These are phyloP conservation scores for Pelecanoides urinatrix DNA, from an alignment of 2,113 vertebrate genomes.

Conservation along the genomic window DNA sequence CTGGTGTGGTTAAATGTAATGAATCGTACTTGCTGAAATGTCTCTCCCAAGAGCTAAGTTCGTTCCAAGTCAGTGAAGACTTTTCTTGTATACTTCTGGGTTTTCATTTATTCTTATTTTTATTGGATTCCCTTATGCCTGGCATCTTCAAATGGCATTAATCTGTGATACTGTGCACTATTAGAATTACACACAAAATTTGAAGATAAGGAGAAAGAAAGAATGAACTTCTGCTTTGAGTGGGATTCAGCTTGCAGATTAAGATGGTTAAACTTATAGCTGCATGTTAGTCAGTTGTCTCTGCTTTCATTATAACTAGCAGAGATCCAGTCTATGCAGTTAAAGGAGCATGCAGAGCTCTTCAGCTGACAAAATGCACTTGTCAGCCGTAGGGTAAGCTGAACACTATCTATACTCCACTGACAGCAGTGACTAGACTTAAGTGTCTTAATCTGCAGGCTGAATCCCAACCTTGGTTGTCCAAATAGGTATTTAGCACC, in stretches of 20 bases:
- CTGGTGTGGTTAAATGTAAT: neutral
- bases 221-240: neutral
- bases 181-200: neutral
- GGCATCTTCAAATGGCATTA: neutral
- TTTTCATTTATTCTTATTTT: neutral
- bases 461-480: neutral
- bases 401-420: neutral
- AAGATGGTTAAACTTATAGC: neutral
- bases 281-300: neutral
- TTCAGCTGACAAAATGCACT: conserved; percentile 6
- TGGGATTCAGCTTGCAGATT: neutral
- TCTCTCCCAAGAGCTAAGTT: neutral
- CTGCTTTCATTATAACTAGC: conserved; percentile 13
- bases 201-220: neutral
- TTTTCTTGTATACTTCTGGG: neutral
- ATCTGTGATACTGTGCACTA: neutral
- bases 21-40: neutral
- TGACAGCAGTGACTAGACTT: neutral
- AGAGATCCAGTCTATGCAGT: neutral
- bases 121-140: neutral
- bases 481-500: neutral
- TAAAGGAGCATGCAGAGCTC: neutral
- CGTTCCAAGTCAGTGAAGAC: neutral
- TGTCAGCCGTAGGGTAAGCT: neutral
- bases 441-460: neutral